These are phyloP conservation scores for Porites lobata DNA, from an alignment of 92 coral and sea anemone species.

Conservation along the genomic window DNA sequence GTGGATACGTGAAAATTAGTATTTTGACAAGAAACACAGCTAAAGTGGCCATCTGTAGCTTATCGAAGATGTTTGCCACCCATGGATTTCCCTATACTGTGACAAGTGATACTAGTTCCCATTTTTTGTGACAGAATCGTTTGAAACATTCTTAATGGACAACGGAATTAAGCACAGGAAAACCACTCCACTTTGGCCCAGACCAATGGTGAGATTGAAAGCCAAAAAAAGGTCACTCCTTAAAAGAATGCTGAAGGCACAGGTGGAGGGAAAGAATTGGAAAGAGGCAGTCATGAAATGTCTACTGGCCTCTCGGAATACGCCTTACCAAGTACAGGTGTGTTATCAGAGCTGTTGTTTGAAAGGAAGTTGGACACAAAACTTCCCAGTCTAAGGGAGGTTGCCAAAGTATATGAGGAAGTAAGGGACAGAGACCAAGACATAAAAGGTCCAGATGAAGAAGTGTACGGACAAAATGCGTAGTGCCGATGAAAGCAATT, in stretches of 20 bases:
- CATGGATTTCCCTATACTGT: conserved; percentile 62
- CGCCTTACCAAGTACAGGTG: too few relatives aligned
- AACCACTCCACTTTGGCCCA: conserved; percentile 63
- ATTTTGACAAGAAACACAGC: conserved; percentile 50
- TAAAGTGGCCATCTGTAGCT: conserved; percentile 45
- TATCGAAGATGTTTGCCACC: conserved; percentile 60
- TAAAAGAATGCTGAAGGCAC: conserved; percentile 42
- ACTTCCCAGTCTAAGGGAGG: too few relatives aligned
- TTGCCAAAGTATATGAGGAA: too few relatives aligned
- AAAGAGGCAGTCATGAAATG: conserved; percentile 25
- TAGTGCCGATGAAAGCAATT: conserved; percentile 24
- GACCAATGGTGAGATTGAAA: conserved; percentile 65
- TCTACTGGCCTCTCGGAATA: too few relatives aligned
- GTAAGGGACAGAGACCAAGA: too few relatives aligned
- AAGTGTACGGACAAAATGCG: conserved; percentile 50
- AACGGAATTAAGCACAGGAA: conserved; percentile 54
- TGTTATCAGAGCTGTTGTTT: too few relatives aligned
- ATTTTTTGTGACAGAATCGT: conserved; percentile 58
- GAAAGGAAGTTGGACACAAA: too few relatives aligned
- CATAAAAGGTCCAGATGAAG: conserved; percentile 54
- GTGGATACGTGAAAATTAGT: conserved; percentile 62
- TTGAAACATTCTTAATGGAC: conserved; percentile 72
- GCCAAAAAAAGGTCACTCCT: conserved; percentile 63
- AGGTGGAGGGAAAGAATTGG: conserved; percentile 52
- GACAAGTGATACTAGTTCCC: conserved; percentile 66